phyloP scores from a whole-genome alignment of 1,140 invertebrate species.

The Melipona quadrifasciata region DNA sequence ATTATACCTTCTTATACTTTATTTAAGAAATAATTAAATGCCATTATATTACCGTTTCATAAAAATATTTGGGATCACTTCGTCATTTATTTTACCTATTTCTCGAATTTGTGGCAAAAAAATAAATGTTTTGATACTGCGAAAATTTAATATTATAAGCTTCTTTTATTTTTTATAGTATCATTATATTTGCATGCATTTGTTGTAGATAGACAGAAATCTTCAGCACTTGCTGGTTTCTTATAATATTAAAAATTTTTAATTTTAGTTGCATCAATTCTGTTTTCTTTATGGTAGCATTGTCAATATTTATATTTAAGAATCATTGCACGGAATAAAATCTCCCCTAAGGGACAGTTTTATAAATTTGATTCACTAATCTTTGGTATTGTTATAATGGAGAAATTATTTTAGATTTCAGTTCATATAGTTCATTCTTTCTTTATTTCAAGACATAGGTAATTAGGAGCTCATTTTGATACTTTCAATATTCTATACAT shows the following conservation, averaged over 20 bases:
- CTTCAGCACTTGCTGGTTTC: slow-evolving; percentile 46
- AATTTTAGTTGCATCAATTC: slow-evolving; percentile 52
- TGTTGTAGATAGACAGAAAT: slow-evolving; percentile 51
- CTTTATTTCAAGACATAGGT: slow-evolving; percentile 68
- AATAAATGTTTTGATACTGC: background rate
- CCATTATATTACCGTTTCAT: background rate
- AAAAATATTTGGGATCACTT: background rate
- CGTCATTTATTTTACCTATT: background rate
- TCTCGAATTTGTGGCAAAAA: background rate
- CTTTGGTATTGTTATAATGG: slow-evolving; percentile 42
- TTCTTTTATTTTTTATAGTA: slow-evolving; percentile 36
- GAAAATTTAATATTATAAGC: background rate
- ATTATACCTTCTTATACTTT: background rate
- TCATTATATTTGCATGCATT: slow-evolving; percentile 58
- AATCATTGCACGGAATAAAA: slow-evolving; percentile 74
- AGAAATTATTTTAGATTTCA: slow-evolving; percentile 57
- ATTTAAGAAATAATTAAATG: background rate
- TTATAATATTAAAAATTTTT: slow-evolving; percentile 18
- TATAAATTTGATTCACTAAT: slow-evolving; percentile 70
- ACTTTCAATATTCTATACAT: slow-evolving; percentile 25
- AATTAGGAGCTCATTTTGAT: slow-evolving; percentile 57
- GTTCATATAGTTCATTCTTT: slow-evolving; percentile 58
- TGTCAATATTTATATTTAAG: slow-evolving; percentile 78
- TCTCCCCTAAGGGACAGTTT: slow-evolving; percentile 80
- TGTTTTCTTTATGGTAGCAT: slow-evolving; percentile 72